A percentile compares a stretch with the other conserved stretches of the same genome.
These are phyloP conservation scores for Pseudopipra pipra DNA, from an alignment of 2,113 vertebrate genomes.

Conservation along the genomic window DNA sequence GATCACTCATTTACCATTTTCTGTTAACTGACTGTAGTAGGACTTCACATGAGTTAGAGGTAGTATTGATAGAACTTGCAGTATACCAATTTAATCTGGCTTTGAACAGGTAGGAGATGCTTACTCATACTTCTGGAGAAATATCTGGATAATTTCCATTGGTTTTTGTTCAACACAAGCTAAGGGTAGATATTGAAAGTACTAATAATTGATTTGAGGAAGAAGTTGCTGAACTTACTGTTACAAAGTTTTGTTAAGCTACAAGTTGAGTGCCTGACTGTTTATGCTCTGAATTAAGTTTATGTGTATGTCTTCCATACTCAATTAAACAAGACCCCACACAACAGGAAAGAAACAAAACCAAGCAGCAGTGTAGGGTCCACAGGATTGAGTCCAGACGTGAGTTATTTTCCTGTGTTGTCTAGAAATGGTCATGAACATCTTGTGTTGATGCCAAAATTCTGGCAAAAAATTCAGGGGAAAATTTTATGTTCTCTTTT, in stretches of 20 bases:
- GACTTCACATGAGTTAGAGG: background rate
- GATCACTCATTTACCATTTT: background rate
- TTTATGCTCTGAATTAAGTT: background rate
- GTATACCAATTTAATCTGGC: background rate
- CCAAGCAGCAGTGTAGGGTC: background rate
- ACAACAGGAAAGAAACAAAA: background rate
- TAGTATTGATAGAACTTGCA: background rate
- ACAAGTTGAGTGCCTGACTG: background rate
- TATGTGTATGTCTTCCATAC: background rate
- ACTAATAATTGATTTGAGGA: background rate
- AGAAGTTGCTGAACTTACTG: background rate
- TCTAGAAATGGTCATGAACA: background rate
- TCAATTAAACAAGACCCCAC: background rate
- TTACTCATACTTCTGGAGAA: background rate
- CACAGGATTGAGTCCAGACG: background rate
- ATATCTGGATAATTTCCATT: background rate
- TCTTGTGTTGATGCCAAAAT: background rate
- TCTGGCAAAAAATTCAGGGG: background rate
- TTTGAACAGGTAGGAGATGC: background rate
- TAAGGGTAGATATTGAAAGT: background rate
- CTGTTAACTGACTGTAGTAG: background rate
- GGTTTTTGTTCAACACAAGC: background rate
- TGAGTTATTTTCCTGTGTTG: background rate
- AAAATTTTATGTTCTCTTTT: conserved; percentile 49
- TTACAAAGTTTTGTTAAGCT: background rate